Percentiles rank a stretch among this genome's conserved stretches.
phyloP scores from a whole-genome alignment of 2,797 vertebrate genomes.

The Prionace glauca region DNA sequence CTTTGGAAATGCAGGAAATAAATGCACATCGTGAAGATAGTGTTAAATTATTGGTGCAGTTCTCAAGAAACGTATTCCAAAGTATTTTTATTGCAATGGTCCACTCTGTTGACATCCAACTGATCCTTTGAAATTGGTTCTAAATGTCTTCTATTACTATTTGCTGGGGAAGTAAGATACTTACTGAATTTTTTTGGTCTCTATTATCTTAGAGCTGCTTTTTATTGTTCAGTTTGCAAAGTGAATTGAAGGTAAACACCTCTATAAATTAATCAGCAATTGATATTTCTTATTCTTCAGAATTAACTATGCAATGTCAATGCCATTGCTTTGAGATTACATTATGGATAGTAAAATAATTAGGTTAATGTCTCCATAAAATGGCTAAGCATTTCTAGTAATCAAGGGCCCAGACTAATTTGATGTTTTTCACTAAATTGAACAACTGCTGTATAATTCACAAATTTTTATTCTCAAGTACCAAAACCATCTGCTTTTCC shows the following conservation, averaged over 20 bases:
- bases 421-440: not conserved
- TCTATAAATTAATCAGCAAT: not conserved
- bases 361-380: not conserved
- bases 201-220: not conserved
- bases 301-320: not conserved
- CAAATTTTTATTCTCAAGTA: not conserved
- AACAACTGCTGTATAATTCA: not conserved
- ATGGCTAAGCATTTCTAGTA: not conserved
- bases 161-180: not conserved
- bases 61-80: not conserved
- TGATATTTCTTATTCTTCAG: not conserved
- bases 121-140: not conserved
- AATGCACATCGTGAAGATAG: not conserved
- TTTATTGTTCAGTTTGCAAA: conserved; percentile 1
- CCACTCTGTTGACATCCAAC: not conserved
- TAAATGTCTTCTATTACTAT: not conserved
- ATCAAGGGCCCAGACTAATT: not conserved
- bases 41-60: conserved; percentile 9
- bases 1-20: not conserved
- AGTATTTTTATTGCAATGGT: not conserved
- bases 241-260: not conserved
- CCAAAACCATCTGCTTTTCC: not conserved
- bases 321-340: not conserved
- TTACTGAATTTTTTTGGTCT: not conserved
- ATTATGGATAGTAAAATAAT: not conserved